Base-by-base conservation (phyloP, 2,797 vertebrate species). In the Pteronotus mesoamericanus region DNA sequence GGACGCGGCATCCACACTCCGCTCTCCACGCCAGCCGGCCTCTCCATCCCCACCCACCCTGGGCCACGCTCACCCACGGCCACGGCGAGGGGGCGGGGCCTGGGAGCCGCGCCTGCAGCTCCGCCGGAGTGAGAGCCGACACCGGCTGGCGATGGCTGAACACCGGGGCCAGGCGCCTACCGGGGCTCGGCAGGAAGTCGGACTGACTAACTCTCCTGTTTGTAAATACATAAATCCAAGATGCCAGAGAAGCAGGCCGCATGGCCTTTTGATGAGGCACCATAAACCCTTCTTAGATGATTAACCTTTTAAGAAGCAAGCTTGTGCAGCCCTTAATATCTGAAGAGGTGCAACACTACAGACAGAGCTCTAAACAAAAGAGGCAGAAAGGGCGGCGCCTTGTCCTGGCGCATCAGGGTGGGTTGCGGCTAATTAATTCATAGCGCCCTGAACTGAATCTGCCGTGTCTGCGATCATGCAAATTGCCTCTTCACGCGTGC, bases 401-500 rank as follows among this genome's bases (percentile, higher is more conserved):
- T 3, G 72, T 71, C 61, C 95, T 95, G 94, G 89, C 55, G 94
- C 80, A 89, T 92, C 88, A 91, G 18, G 80, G 86, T 15, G 66
- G 22, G 66, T 82, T 64, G 59, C 37, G 96, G 97, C 92, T 95
- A 59, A 94, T 98, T 96, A 53, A 86, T 97, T 96, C 66, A 34
- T 88, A 91, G 96, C 42, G 64, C 51, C 42, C 84, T 68, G 72
- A 74, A 91, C 44, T 96, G 94, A 97, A 91, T 92, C 59, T 55
- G 24, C 0, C 55, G 86, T 37, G 89, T 96, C 96, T 93, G 80
- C 93, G 90, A 95, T 86, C 96, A 96, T 64, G 92, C 95, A 97
- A 97, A 98, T 97, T 55, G 96, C 91, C 95, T 97, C 96, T 92
- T 97, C 97, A 92, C 68, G 97, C 72, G 86, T 29, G n/a, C 97